Conservation (phyloP, 2,888 invertebrate species). For the Cordilura impudica region DNA sequence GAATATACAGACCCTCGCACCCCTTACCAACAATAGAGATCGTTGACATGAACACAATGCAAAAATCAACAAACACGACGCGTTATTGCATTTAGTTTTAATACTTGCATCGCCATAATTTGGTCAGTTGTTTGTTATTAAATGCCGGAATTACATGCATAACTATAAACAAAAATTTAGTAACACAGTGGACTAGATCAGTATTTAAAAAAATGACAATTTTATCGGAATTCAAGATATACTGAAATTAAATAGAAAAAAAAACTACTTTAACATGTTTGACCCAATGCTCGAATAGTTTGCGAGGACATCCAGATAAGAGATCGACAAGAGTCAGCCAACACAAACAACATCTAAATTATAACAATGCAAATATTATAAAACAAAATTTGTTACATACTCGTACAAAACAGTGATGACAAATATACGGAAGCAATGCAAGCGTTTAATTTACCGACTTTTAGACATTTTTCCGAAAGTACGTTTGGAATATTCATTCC, state of each 20-base stretch:
- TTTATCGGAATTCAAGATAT: neutral
- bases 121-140: constrained; percentile 10
- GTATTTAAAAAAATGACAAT: constrained; percentile 6
- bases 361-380: too few relatives aligned
- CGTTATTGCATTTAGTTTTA: neutral
- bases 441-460: too few relatives aligned
- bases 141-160: constrained; percentile 37
- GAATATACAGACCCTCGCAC: neutral
- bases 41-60: neutral
- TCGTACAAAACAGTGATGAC: too few relatives aligned
- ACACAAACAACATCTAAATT: neutral
- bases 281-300: constrained; percentile 48
- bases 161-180: neutral
- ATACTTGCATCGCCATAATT: constrained; percentile 1
- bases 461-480: too few relatives aligned
- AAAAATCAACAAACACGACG: neutral
- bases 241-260: neutral
- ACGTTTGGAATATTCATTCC: too few relatives aligned
- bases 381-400: too few relatives aligned
- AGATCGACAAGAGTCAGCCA: too few relatives aligned
- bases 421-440: too few relatives aligned
- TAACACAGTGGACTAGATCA: constrained; percentile 1
- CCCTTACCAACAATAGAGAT: neutral
- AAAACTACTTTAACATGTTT: constrained; percentile 36
- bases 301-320: constrained; percentile 36